phyloP scores from a whole-genome alignment of 1,140 invertebrate species.

The Carposina sasakii region DNA sequence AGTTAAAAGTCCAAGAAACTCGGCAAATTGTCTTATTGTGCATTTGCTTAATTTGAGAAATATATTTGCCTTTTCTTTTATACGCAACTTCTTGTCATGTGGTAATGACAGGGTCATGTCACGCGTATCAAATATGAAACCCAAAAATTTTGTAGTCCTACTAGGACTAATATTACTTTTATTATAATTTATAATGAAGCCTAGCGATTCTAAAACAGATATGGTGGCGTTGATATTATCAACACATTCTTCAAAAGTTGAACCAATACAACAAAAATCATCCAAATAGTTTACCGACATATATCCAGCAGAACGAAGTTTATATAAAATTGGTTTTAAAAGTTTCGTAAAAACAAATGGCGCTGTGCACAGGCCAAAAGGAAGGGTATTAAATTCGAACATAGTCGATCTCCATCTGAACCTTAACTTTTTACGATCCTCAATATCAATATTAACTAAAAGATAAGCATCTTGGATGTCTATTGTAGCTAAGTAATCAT shows the following conservation, averaged over 20 bases:
- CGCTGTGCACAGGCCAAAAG: slow-evolving; percentile 12
- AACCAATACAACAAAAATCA: slow-evolving; percentile 7
- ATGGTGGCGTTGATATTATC: slow-evolving; percentile 3
- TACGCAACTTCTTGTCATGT: slow-evolving; percentile 2
- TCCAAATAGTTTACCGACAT: slow-evolving; percentile 12
- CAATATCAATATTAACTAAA: not conserved
- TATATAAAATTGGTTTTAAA: slow-evolving; percentile 11
- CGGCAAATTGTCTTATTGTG: slow-evolving; percentile 7
- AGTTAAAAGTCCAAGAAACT: slow-evolving; percentile 12
- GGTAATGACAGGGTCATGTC: slow-evolving; percentile 10
- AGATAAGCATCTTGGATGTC: slow-evolving; percentile 16
- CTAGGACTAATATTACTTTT: slow-evolving; percentile 11
- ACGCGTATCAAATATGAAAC: slow-evolving; percentile 10
- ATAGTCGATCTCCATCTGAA: not conserved
- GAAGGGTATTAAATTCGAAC: slow-evolving; percentile 7
- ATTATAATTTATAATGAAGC: slow-evolving; percentile 12
- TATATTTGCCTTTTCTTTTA: not conserved
- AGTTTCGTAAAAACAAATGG: slow-evolving; percentile 18
- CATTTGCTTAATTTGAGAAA: not conserved
- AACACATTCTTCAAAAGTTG: slow-evolving; percentile 2
- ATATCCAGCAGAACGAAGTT: slow-evolving; percentile 4
- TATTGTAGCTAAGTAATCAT: slow-evolving; percentile 13
- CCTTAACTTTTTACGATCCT: slow-evolving; percentile 1
- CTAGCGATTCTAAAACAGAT: slow-evolving; percentile 9
- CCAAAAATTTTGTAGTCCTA: slow-evolving; percentile 11